These are phyloP conservation scores for Heliconius cydno DNA, from an alignment of 2,888 invertebrate species.

Conservation along the genomic window DNA sequence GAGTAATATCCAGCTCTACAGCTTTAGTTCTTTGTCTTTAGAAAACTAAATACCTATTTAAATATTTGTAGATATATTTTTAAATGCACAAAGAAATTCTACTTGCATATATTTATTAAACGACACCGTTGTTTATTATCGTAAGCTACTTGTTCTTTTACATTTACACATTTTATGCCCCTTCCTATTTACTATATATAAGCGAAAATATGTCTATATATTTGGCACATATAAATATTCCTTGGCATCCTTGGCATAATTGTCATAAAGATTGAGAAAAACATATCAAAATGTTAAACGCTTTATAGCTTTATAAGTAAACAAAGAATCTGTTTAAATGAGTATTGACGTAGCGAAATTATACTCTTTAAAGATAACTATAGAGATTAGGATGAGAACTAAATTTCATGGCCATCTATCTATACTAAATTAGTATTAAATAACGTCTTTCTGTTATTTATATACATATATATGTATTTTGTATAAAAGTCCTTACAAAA, in stretches of 20 bases:
- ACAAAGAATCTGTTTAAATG: background rate
- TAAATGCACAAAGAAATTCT: background rate
- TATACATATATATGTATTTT: background rate
- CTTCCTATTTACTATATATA: background rate
- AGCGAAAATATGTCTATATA: background rate
- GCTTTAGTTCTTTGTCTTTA: background rate
- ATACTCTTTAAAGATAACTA: background rate
- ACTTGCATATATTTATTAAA: background rate
- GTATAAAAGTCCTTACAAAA: background rate
- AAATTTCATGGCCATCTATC: background rate
- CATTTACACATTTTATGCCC: background rate
- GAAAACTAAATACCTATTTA: constrained; percentile 12
- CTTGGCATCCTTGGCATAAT: background rate
- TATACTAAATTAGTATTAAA: background rate
- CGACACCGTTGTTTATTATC: background rate
- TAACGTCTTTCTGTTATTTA: background rate
- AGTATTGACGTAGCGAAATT: background rate
- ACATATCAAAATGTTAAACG: background rate
- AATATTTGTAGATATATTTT: background rate
- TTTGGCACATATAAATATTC: background rate
- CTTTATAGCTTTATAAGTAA: background rate
- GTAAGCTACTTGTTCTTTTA: background rate
- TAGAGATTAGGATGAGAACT: background rate
- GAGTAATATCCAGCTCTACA: background rate
- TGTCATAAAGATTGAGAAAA: background rate